These are phyloP conservation scores for Nycteola revayana DNA, from an alignment of 2,888 invertebrate species.

Conservation along the genomic window DNA sequence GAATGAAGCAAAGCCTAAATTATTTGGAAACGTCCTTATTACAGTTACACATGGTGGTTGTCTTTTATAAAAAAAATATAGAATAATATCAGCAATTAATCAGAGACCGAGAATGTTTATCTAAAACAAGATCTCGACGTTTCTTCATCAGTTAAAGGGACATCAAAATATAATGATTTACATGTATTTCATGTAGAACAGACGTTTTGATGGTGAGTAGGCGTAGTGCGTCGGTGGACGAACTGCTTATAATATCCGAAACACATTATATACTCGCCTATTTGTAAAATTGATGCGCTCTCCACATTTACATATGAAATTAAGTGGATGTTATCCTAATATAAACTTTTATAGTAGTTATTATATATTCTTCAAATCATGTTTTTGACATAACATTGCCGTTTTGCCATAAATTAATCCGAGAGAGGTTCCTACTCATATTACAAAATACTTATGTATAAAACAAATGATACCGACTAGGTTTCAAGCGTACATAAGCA, in stretches of 20 bases:
- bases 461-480: too few species aligned
- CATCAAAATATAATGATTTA: conserved; percentile 32
- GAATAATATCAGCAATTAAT: conserved; percentile 26
- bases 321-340: conserved; percentile 7
- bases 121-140: conserved; percentile 19
- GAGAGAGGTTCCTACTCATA: too few species aligned
- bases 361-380: too few species aligned
- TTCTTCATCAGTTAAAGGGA: conserved; percentile 17
- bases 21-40: too few species aligned
- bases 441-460: too few species aligned
- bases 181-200: conserved; percentile 16
- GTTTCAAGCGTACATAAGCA: too few species aligned
- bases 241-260: conserved; percentile 24
- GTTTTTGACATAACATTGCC: too few species aligned
- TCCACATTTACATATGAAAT: conserved; percentile 16
- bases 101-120: conserved; percentile 21
- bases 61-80: too few species aligned
- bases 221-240: conserved; percentile 28
- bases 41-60: too few species aligned
- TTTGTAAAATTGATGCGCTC: conserved; percentile 26
- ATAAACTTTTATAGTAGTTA: too few species aligned
- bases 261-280: conserved; percentile 14
- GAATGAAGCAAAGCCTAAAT: too few species aligned
- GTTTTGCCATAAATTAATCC: too few species aligned
- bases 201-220: conserved; percentile 24